These are phyloP conservation scores for Caenorhabditis sulstoni DNA, from an alignment of 2,888 invertebrate species.

Conservation along the genomic window DNA sequence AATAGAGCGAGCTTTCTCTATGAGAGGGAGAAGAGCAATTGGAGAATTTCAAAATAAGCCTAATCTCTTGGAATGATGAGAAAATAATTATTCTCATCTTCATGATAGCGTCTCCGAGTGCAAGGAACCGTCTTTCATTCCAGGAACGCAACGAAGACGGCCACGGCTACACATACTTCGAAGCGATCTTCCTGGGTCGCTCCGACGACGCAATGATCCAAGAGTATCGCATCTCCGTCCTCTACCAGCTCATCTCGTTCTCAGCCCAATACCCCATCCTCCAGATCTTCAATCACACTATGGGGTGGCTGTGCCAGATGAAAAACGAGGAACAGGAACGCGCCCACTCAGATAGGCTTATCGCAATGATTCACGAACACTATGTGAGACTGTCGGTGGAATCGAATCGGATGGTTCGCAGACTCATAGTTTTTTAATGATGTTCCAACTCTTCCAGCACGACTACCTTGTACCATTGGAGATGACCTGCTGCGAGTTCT, in stretches of 20 bases:
- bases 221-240: slow-evolving; percentile 53
- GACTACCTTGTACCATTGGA: slow-evolving; percentile 59
- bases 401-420: slow-evolving; percentile 19
- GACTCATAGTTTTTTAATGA: too few species aligned
- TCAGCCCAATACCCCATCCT: slow-evolving; percentile 64
- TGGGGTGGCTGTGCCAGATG: slow-evolving; percentile 62
- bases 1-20: too few species aligned
- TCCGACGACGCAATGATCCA: slow-evolving; percentile 62
- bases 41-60: too few species aligned
- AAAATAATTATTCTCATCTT: too few species aligned
- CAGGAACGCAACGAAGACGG: slow-evolving; percentile 64
- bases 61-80: too few species aligned
- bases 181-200: slow-evolving; percentile 68
- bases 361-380: slow-evolving; percentile 63
- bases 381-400: slow-evolving; percentile 42
- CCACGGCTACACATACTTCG: slow-evolving; percentile 62
- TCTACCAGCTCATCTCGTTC: slow-evolving; percentile 59
- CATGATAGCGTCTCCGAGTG: too few species aligned
- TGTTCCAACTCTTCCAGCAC: neutral
- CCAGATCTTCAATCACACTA: slow-evolving; percentile 58
- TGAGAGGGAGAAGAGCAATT: too few species aligned
- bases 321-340: slow-evolving; percentile 17
- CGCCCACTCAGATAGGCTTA: slow-evolving; percentile 56
- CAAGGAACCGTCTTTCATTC: neutral
- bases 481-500: slow-evolving; percentile 62